Conservation (phyloP, 1,140 invertebrate genomes). For the Eciton burchellii region DNA sequence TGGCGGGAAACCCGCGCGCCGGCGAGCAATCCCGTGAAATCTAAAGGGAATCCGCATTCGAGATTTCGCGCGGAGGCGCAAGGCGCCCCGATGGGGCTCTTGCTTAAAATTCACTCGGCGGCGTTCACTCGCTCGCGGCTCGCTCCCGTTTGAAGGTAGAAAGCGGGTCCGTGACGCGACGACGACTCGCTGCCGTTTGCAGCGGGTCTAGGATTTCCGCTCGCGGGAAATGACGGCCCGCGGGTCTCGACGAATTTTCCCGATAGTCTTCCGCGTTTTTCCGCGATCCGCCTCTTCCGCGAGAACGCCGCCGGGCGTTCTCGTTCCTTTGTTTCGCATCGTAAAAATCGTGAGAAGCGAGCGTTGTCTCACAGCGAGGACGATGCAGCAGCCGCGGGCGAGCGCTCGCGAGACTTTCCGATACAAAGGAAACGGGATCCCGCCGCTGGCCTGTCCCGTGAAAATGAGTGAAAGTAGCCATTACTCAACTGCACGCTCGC, state of each 20-base stretch:
- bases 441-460: slow-evolving; percentile 22
- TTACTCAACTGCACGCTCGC: slow-evolving; percentile 66
- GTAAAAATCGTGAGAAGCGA: slow-evolving; percentile 67
- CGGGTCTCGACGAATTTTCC: slow-evolving; percentile 5
- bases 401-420: slow-evolving; percentile 55
- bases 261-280: not conserved
- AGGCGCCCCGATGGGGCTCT: not conserved
- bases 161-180: not conserved
- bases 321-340: slow-evolving; percentile 39
- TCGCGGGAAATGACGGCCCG: not conserved
- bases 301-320: not conserved
- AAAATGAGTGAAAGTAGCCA: slow-evolving; percentile 70
- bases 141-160: not conserved
- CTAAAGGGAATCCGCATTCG: slow-evolving; percentile 1
- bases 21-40: not conserved
- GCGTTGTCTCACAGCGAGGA: not conserved
- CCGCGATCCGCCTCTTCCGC: not conserved
- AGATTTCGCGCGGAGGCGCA: not conserved
- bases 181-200: not conserved
- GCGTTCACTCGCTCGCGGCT: not conserved
- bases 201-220: not conserved
- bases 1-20: slow-evolving; percentile 1
- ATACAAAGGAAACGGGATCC: slow-evolving; percentile 30
- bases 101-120: slow-evolving; percentile 37
- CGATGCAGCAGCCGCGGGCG: not conserved